These are phyloP conservation scores for Perdix hodgsoniae DNA, from an alignment of 2,797 vertebrate species.

Conservation along the genomic window DNA sequence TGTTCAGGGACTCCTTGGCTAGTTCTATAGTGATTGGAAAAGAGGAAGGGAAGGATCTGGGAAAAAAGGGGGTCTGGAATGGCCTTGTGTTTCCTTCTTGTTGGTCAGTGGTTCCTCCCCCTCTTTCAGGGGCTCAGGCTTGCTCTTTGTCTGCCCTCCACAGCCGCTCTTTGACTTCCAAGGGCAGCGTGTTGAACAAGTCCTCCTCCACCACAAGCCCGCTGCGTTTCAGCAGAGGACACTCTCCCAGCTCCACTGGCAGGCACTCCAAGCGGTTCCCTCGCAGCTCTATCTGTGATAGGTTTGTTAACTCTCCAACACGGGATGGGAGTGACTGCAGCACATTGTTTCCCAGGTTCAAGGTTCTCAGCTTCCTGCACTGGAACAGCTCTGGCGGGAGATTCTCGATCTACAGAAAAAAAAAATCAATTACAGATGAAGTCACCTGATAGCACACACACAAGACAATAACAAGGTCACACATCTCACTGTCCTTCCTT, in stretches of 20 bases:
- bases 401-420: constrained; percentile 87
- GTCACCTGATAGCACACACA: background rate
- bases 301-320: constrained; percentile 93
- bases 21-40: background rate
- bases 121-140: constrained; percentile 78
- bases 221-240: constrained; percentile 91
- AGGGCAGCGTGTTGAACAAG: constrained; percentile 93
- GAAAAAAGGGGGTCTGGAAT: constrained; percentile 39
- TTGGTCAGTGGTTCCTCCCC: constrained; percentile 28
- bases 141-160: constrained; percentile 96
- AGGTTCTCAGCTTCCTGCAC: constrained; percentile 95
- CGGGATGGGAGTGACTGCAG: constrained; percentile 92
- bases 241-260: constrained; percentile 96
- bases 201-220: constrained; percentile 96
- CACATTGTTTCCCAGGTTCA: constrained; percentile 96
- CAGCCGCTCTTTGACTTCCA: constrained; percentile 94
- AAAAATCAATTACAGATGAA: fast-evolving
- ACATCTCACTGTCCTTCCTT: fast-evolving
- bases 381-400: constrained; percentile 97
- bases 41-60: background rate
- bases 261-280: constrained; percentile 96
- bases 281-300: constrained; percentile 94
- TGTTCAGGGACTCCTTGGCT: constrained; percentile 38
- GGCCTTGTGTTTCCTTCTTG: constrained; percentile 52
- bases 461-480: background rate